Conservation (phyloP, 2,113 vertebrate species). For the Xiphophorus maculatus region DNA sequence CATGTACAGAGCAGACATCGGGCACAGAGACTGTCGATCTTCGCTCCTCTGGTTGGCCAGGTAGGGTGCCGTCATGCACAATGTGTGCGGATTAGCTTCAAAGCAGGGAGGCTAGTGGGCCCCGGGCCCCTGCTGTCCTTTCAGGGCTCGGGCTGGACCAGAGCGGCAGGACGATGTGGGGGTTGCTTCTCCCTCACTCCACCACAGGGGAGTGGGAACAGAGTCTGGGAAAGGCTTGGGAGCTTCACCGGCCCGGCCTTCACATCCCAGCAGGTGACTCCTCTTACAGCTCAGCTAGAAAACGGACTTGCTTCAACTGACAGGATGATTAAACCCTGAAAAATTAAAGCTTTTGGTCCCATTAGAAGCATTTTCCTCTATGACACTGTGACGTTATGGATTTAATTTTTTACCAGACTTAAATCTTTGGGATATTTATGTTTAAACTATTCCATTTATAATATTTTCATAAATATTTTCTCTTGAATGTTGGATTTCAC, state of each 20-base stretch:
- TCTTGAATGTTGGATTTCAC: background rate
- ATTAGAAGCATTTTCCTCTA: slow-evolving; percentile 66
- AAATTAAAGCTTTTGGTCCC: slow-evolving; percentile 35
- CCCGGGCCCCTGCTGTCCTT: slow-evolving; percentile 85
- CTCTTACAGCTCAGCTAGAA: slow-evolving; percentile 30
- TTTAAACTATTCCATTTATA: background rate
- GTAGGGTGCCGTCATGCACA: slow-evolving; percentile 97
- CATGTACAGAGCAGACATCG: slow-evolving; percentile 43
- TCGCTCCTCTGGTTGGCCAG: slow-evolving; percentile 85
- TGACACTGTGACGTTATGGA: slow-evolving; percentile 56
- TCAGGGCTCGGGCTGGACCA: slow-evolving; percentile 84
- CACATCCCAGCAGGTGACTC: slow-evolving; percentile 79
- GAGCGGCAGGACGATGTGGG: slow-evolving; percentile 79
- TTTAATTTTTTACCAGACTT: background rate
- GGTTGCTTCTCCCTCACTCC: slow-evolving; percentile 79
- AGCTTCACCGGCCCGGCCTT: slow-evolving; percentile 51
- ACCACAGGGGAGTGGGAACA: slow-evolving; percentile 88
- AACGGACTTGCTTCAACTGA: slow-evolving; percentile 52
- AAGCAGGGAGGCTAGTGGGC: slow-evolving; percentile 87
- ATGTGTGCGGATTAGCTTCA: slow-evolving; percentile 97
- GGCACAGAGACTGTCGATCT: slow-evolving; percentile 53
- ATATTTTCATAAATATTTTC: background rate
- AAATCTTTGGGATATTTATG: slow-evolving; percentile 12
- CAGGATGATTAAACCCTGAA: slow-evolving; percentile 59
- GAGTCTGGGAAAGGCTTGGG: slow-evolving; percentile 89